A percentile compares a stretch with the other conserved stretches of the same genome.
These are phyloP conservation scores for Lemur catta DNA, from an alignment of 2,797 vertebrate genomes.

Conservation along the genomic window DNA sequence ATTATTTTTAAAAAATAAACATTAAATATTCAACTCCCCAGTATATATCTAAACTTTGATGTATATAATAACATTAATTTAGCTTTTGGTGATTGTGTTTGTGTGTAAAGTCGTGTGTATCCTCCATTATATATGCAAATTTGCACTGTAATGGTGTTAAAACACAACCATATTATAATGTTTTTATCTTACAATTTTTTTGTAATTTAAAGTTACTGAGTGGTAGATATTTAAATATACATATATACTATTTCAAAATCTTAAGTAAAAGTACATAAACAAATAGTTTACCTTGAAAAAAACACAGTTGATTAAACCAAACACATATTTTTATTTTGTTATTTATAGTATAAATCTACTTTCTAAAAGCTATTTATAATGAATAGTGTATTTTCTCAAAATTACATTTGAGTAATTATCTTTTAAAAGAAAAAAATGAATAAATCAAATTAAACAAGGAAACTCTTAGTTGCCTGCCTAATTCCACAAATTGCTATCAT, in stretches of 20 bases:
- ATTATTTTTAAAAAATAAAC: conserved; percentile 15
- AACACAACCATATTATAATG: neutral
- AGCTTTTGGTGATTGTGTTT: neutral
- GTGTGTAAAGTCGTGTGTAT: neutral
- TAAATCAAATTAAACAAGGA: neutral
- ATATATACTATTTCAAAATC: neutral
- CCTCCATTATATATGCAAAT: neutral
- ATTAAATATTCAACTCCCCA: neutral
- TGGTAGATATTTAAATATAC: neutral
- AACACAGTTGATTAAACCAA: neutral
- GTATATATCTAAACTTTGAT: neutral
- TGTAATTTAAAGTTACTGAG: neutral
- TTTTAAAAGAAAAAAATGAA: conserved; percentile 15
- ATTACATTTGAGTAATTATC: neutral
- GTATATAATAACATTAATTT: neutral
- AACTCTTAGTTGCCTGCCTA: neutral
- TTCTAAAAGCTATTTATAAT: neutral
- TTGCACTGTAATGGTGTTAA: neutral
- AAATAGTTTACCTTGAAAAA: neutral
- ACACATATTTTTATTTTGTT: neutral
- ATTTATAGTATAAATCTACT: neutral
- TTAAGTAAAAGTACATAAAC: neutral
- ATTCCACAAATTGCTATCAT: neutral
- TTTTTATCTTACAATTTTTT: neutral
- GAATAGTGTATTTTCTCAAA: conserved; percentile 15